Evolutionary conservation across 1,140 invertebrate genomes (phyloP).

Genomic region (Euwallacea similis): DNA sequence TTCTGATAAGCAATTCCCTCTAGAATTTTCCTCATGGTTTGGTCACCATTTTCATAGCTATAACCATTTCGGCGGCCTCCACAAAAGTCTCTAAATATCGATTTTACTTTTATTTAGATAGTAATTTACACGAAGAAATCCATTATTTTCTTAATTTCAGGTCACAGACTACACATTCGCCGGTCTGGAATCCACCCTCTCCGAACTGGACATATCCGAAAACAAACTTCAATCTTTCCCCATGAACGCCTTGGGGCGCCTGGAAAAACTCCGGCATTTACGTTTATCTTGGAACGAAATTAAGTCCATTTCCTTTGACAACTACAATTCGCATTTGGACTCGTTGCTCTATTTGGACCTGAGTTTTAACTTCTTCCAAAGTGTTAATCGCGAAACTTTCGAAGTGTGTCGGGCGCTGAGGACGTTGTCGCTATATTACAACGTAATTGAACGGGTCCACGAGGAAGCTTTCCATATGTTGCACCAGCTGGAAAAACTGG

Average conservation of each 20-base stretch:
- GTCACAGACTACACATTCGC: slow-evolving; percentile 84
- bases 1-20: no score
- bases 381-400: slow-evolving; percentile 75
- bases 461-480: slow-evolving; percentile 74
- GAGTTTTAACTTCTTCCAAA: slow-evolving; percentile 82
- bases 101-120: no score
- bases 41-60: no score
- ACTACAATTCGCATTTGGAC: slow-evolving; percentile 66
- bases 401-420: slow-evolving; percentile 74
- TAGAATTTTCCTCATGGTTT: no score
- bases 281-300: slow-evolving; percentile 84
- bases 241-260: slow-evolving; percentile 71
- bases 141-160: slow-evolving; percentile 23
- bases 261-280: slow-evolving; percentile 73
- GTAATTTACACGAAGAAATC: no score
- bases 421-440: slow-evolving; percentile 81
- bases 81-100: no score
- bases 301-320: slow-evolving; percentile 66
- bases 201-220: slow-evolving; percentile 82
- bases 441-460: slow-evolving; percentile 77
- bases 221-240: slow-evolving; percentile 84
- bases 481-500: slow-evolving; percentile 75
- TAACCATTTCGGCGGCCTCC: no score
- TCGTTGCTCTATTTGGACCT: slow-evolving; percentile 78
- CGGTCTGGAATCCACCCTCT: slow-evolving; percentile 77